These are phyloP conservation scores for Platerodrilus igneus DNA, from an alignment of 2,888 invertebrate genomes.

Conservation along the genomic window DNA sequence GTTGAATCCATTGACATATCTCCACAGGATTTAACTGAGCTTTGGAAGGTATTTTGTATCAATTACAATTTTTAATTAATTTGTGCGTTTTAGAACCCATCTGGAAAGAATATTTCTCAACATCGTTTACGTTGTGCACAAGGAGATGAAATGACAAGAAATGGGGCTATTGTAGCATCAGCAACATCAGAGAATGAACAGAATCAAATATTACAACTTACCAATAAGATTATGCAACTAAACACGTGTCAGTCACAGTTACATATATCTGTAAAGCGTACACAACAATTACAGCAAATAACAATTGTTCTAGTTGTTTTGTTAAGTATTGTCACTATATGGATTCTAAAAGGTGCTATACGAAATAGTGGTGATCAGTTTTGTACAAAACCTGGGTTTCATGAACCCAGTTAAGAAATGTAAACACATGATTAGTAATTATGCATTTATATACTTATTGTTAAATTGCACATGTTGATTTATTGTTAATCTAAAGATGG, in stretches of 20 bases:
- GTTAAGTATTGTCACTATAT: conserved; percentile 46
- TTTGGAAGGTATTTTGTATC: conserved; percentile 81
- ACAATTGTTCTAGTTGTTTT: conserved; percentile 49
- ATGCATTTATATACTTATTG: no score
- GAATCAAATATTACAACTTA: conserved; percentile 35
- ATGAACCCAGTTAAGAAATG: no score
- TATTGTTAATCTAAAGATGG: no score
- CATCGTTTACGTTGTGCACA: conserved; percentile 68
- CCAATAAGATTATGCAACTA: conserved; percentile 41
- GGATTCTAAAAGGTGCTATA: conserved; percentile 47
- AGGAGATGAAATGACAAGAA: conserved; percentile 39
- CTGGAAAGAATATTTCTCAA: conserved; percentile 54
- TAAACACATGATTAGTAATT: no score
- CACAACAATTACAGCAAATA: conserved; percentile 51
- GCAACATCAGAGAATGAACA: conserved; percentile 26
- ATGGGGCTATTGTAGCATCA: conserved; percentile 36
- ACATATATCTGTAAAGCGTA: conserved; percentile 49
- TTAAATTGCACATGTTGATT: no score
- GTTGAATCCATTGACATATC: conserved; percentile 55
- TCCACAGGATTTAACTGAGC: conserved; percentile 60
- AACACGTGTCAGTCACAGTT: conserved; percentile 49
- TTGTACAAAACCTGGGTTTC: no score
- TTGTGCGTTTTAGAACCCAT: conserved; percentile 36
- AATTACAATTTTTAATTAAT: conserved; percentile 5
- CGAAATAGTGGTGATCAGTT: conserved; percentile 17